These are phyloP conservation scores for Nasua narica DNA, from an alignment of 2,797 vertebrate species.

Conservation along the genomic window DNA sequence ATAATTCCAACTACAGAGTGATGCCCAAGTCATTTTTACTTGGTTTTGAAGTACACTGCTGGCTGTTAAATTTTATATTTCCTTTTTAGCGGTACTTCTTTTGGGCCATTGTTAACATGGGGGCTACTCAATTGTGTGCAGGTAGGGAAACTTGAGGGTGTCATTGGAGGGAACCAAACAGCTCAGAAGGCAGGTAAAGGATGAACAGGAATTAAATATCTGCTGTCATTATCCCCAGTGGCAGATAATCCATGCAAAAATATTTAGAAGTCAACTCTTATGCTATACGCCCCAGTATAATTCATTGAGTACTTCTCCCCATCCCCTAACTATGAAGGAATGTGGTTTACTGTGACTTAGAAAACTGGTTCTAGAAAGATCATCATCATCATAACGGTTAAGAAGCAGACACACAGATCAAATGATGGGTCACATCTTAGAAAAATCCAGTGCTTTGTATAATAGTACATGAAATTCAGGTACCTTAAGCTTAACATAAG, in stretches of 20 bases:
- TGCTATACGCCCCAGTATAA: not conserved
- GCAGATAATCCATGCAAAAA: not conserved
- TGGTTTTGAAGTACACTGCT: not conserved
- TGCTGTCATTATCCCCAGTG: not conserved
- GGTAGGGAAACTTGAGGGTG: not conserved
- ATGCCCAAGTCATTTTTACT: not conserved
- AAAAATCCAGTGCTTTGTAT: constrained; percentile 1
- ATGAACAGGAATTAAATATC: constrained; percentile 4
- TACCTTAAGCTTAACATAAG: not conserved
- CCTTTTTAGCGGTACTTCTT: not conserved
- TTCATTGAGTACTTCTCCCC: not conserved
- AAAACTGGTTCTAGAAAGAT: not conserved
- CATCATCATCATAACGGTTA: not conserved
- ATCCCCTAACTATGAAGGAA: not conserved
- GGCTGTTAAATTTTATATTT: not conserved
- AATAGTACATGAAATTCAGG: not conserved
- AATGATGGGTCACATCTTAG: not conserved
- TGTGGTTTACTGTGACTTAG: not conserved
- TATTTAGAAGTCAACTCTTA: constrained; percentile 14
- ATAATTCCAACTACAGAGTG: not conserved
- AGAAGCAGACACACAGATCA: not conserved
- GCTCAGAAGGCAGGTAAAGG: not conserved
- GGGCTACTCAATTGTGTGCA: not conserved
- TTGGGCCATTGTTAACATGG: not conserved
- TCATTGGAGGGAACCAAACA: not conserved